These are phyloP conservation scores for Hypomecis atomaria DNA, from an alignment of 2,888 invertebrate genomes.

Conservation along the genomic window DNA sequence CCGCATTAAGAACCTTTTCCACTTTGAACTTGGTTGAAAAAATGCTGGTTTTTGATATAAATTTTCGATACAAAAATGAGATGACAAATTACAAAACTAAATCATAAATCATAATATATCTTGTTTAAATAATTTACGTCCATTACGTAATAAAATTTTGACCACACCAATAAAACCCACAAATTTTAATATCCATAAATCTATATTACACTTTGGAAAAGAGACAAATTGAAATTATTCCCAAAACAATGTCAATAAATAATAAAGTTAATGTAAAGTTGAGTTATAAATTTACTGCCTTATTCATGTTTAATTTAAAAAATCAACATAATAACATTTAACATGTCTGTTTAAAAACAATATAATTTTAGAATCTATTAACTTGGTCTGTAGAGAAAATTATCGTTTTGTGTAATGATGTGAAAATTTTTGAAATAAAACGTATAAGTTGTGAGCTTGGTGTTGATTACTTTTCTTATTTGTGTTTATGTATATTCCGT, in stretches of 20 bases:
- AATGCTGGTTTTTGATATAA: too few relatives aligned
- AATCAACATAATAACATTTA: slow-evolving; percentile 12
- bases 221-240: slow-evolving; percentile 17
- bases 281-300: background rate
- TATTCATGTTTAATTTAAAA: slow-evolving; percentile 13
- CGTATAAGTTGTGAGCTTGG: background rate
- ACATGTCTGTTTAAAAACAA: slow-evolving; percentile 9
- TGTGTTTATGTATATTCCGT: background rate
- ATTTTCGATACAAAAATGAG: too few relatives aligned
- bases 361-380: slow-evolving; percentile 9
- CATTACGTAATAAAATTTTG: background rate
- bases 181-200: slow-evolving; percentile 15
- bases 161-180: slow-evolving; percentile 4
- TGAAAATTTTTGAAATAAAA: slow-evolving; percentile 1
- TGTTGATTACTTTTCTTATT: background rate
- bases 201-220: background rate
- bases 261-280: slow-evolving; percentile 7
- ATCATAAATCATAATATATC: too few relatives aligned
- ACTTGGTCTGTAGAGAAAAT: background rate
- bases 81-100: too few relatives aligned
- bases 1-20: too few relatives aligned
- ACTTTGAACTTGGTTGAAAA: too few relatives aligned
- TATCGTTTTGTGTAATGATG: background rate
- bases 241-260: slow-evolving; percentile 18
- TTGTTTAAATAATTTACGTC: background rate